Base-by-base conservation (phyloP, 2,888 invertebrate species). In the Netelia inedita region DNA sequence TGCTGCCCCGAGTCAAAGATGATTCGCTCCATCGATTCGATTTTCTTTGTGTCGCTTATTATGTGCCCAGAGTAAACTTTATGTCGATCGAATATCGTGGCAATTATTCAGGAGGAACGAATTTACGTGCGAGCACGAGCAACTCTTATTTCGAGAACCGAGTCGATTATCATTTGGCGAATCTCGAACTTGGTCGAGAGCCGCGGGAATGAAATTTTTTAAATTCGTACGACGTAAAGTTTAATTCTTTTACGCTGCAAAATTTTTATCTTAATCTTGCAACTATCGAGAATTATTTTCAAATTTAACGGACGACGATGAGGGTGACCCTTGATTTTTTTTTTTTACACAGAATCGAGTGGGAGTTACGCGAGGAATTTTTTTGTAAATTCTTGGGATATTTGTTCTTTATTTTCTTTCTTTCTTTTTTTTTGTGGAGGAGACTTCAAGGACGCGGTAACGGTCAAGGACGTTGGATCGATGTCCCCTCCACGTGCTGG, bases 391-490 rank as follows among this genome's bases (percentile, higher is more conserved):
- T 74, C 50, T 46, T 10, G 11, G 46, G 35, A 35, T 35, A 35
- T 35, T 53, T 66, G 16, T 71, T 21, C 61, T 23, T 9, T 9
- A 16, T 1, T 28, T 72, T 1, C 19, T 72, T 19, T 28, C 10
- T 35, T 23, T 23, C n/a, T 19, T 74, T 57, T 79, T 35, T 41
- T 43, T 23, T 53, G 19, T 11, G 50, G 59, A 41, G 55, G 75
- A 50, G 28, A 50, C 57, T 43, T 71, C 57, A 74, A 79, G 72
- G 72, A n/a, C 79, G 43, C n/a, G 57, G 61, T 74, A 57, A 71
- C 53, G 75, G 75, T 83, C 83, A 83, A 83, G 79, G 83, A 65
- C 83, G 79, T 72, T 79, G 50, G 83, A 71, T 79, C 75, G 72
- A 75, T 72, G 79, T 66, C 71, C 68, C 78, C 55, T 19, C 19